Percentiles rank a stretch among this genome's conserved stretches.
Conservation (phyloP, 2,888 invertebrate species). For the Plemyria rubiginata region DNA sequence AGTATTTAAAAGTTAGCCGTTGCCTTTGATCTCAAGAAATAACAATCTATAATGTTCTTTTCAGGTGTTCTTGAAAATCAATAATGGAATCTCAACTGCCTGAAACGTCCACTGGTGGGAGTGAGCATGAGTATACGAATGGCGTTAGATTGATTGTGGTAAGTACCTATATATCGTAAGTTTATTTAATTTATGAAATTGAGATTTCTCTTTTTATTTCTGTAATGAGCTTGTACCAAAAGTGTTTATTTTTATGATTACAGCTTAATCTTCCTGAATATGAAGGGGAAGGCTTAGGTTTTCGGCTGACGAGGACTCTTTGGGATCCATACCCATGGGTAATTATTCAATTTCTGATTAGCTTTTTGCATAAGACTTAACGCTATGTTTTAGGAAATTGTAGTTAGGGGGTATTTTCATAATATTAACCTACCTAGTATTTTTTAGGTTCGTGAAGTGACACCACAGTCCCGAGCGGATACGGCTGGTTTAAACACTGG, state of each 20-base stretch:
- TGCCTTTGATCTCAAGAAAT: too few species aligned
- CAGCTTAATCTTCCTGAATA: slow-evolving; percentile 86
- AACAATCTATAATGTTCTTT: too few species aligned
- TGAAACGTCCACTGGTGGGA: slow-evolving; percentile 11
- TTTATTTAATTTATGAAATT: background rate
- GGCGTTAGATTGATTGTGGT: slow-evolving; percentile 55
- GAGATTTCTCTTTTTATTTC: slow-evolving; percentile 15
- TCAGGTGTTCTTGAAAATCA: background rate
- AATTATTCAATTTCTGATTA: slow-evolving; percentile 34
- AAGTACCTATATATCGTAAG: slow-evolving; percentile 1
- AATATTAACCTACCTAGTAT: background rate
- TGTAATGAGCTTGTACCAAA: background rate
- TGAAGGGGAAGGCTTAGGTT: slow-evolving; percentile 87
- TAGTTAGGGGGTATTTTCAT: background rate
- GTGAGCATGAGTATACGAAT: slow-evolving; percentile 43
- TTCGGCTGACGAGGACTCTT: slow-evolving; percentile 89
- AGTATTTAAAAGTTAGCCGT: too few species aligned
- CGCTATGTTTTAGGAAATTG: background rate
- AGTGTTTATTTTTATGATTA: background rate
- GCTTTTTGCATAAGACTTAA: background rate
- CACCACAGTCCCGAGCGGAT: slow-evolving; percentile 86
- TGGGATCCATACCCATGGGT: slow-evolving; percentile 95
- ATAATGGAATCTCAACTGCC: slow-evolving; percentile 11
- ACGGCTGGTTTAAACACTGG: slow-evolving; percentile 87
- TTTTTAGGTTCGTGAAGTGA: slow-evolving; percentile 86